A percentile compares a stretch with the other conserved stretches of the same genome.
Evolutionary conservation across 2,888 invertebrate species (phyloP).

Genomic region (Eugnorisma glareosa): DNA sequence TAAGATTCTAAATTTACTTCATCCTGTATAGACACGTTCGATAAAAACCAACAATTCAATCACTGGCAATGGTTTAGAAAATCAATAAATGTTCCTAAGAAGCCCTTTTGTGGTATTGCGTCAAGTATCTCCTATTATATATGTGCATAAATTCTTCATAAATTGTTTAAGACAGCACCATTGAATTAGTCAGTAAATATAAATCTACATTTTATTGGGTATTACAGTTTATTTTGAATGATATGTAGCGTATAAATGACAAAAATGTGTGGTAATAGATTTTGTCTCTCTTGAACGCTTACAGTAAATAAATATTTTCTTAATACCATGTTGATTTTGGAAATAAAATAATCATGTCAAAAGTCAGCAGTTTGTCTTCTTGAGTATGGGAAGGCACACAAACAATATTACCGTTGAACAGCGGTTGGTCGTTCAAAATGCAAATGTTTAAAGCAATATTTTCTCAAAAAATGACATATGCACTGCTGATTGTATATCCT

Average conservation of each 20-base stretch:
- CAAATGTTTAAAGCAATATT: conserved; percentile 10
- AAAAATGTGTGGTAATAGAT: conserved; percentile 32
- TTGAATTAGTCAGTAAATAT: conserved; percentile 57
- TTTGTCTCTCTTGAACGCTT: conserved; percentile 26
- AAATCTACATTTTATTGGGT: conserved; percentile 60
- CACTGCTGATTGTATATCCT: neutral
- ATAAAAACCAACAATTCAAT: conserved; percentile 35
- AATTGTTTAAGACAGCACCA: conserved; percentile 46
- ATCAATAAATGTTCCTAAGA: conserved; percentile 23
- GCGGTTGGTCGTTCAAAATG: conserved; percentile 2
- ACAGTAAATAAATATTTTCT: conserved; percentile 47
- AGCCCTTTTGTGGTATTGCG: conserved; percentile 41
- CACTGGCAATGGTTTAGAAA: conserved; percentile 3
- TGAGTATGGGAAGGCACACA: neutral
- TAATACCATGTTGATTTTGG: conserved; percentile 52
- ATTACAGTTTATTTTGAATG: conserved; percentile 46
- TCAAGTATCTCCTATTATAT: conserved; percentile 30
- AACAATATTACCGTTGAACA: neutral
- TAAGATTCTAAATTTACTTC: neutral
- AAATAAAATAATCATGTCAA: conserved; percentile 32
- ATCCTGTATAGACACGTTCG: neutral
- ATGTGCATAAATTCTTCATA: conserved; percentile 61
- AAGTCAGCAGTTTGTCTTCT: conserved; percentile 44
- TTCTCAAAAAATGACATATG: neutral
- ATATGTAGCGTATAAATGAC: conserved; percentile 41